These are phyloP conservation scores for Dione juno DNA, from an alignment of 2,888 invertebrate genomes.

Conservation along the genomic window DNA sequence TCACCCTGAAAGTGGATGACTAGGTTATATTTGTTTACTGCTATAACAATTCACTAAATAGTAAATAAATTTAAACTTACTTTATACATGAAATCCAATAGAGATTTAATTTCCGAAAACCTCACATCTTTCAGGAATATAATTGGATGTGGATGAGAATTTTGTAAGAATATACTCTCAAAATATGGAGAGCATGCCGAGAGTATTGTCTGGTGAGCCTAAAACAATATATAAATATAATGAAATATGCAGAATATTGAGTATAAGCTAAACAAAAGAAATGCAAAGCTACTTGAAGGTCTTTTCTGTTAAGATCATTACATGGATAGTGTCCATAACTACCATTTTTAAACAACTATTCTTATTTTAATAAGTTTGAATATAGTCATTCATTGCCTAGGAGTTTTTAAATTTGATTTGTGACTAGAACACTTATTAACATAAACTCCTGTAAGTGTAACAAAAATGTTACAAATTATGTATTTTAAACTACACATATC, in stretches of 20 bases:
- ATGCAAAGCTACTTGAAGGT: constrained; percentile 65
- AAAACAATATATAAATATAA: constrained; percentile 64
- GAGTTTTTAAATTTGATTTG: constrained; percentile 20
- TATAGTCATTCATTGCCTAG: constrained; percentile 48
- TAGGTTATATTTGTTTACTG: constrained; percentile 10
- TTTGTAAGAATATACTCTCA: constrained; percentile 94
- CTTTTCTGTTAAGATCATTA: constrained; percentile 62
- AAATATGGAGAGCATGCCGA: constrained; percentile 97
- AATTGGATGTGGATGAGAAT: constrained; percentile 94
- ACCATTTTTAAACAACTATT: constrained; percentile 63
- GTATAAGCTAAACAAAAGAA: constrained; percentile 60
- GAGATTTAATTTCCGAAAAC: constrained; percentile 93
- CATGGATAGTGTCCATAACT: constrained; percentile 54
- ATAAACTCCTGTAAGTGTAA: constrained; percentile 4
- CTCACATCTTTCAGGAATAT: constrained; percentile 96
- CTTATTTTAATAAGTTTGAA: constrained; percentile 68
- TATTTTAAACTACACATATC: constrained; percentile 1
- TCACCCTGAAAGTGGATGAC: constrained; percentile 83
- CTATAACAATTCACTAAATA: not conserved
- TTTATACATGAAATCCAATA: constrained; percentile 97
- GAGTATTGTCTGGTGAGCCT: constrained; percentile 96
- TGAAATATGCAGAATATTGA: constrained; percentile 69
- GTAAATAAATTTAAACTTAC: constrained; percentile 66
- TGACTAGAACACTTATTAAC: constrained; percentile 16
- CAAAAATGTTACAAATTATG: not conserved